A percentile compares a stretch with the other conserved stretches of the same genome.
Conservation (phyloP, 2,888 invertebrate species). For the Leucania comma region DNA sequence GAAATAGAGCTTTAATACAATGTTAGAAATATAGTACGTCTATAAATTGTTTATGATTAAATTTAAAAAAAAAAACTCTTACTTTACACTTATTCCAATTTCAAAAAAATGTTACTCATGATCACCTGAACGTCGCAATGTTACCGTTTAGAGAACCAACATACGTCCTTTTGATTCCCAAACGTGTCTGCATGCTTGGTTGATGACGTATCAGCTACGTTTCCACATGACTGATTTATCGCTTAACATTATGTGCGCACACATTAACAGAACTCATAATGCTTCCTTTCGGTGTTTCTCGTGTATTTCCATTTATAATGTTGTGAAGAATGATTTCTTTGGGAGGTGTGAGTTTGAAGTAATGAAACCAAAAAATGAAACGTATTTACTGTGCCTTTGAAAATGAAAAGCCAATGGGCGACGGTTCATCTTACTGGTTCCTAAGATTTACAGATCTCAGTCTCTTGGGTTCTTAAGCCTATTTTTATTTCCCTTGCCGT, state of each 20-base stretch:
- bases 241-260: constrained; percentile 20
- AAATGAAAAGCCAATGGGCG: too few relatives aligned
- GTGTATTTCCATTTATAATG: constrained; percentile 7
- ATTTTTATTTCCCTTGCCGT: too few relatives aligned
- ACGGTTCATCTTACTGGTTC: too few relatives aligned
- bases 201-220: constrained; percentile 36
- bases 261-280: constrained; percentile 39
- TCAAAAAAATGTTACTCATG: too few relatives aligned
- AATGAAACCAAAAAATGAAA: neutral
- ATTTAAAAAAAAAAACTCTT: too few relatives aligned
- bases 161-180: constrained; percentile 3
- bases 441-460: too few relatives aligned
- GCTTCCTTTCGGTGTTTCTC: constrained; percentile 4
- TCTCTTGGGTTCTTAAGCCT: too few relatives aligned
- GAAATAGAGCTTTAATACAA: too few relatives aligned
- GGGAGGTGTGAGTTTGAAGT: neutral
- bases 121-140: neutral
- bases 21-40: too few relatives aligned
- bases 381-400: too few relatives aligned
- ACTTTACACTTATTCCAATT: too few relatives aligned
- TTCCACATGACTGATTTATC: constrained; percentile 49
- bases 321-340: constrained; percentile 2
- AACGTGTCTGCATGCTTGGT: constrained; percentile 1
- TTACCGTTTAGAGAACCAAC: neutral
- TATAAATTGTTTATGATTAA: too few relatives aligned